A percentile compares a stretch with the other conserved stretches of the same genome.
Evolutionary conservation across 2,797 vertebrate species (phyloP).

Genomic region (Trachops cirrhosus): DNA sequence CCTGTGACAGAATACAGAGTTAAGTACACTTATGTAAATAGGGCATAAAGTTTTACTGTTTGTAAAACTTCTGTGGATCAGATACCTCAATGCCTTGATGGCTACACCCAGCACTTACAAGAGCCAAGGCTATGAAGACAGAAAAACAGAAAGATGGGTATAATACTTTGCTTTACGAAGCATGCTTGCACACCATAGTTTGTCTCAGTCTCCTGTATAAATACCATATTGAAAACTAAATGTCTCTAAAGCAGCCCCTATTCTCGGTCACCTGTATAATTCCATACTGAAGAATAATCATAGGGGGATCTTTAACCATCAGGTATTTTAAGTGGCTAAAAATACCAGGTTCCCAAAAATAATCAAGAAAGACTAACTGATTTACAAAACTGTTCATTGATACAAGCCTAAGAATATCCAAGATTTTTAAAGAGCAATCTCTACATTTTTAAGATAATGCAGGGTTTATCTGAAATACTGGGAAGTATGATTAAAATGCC

Average conservation of each 20-base stretch:
- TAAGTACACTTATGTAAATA: background rate
- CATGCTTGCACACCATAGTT: background rate
- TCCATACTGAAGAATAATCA: background rate
- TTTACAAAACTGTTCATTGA: background rate
- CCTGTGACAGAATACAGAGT: background rate
- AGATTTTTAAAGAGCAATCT: background rate
- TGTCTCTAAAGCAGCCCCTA: background rate
- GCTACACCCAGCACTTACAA: background rate
- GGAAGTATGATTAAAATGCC: background rate
- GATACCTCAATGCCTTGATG: background rate
- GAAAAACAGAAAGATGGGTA: background rate
- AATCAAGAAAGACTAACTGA: background rate
- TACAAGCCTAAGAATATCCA: background rate
- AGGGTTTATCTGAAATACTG: background rate
- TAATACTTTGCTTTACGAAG: background rate
- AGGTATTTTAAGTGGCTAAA: conserved; percentile 30
- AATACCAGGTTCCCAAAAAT: background rate
- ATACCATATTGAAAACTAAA: background rate
- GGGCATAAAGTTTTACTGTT: background rate
- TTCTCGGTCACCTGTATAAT: background rate
- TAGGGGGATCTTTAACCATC: background rate
- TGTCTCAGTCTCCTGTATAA: background rate
- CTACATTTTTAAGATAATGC: background rate
- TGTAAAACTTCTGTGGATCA: background rate
- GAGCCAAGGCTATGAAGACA: background rate